phyloP scores from a whole-genome alignment of 2,797 vertebrate species.

The Eulemur mongoz region DNA sequence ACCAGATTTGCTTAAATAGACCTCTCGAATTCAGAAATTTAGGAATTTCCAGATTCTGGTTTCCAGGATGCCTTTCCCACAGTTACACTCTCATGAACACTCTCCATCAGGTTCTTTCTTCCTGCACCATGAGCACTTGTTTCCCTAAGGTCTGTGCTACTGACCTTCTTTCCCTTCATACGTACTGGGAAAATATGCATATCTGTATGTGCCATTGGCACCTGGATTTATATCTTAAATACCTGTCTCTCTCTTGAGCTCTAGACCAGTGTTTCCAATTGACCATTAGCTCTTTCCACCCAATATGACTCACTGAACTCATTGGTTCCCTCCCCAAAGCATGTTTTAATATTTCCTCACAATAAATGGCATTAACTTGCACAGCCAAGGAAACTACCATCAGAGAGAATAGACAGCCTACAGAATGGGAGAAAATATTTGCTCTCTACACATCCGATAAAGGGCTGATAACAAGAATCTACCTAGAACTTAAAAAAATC shows the following conservation, averaged over 20 bases:
- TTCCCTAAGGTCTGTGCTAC: not conserved
- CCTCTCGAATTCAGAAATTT: not conserved
- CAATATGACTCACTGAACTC: not conserved
- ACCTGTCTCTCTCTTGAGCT: not conserved
- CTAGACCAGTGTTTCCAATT: not conserved
- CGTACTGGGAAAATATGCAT: not conserved
- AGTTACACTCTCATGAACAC: accelerated
- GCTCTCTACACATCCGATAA: no score
- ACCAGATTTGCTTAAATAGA: not conserved
- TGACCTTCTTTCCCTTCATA: not conserved
- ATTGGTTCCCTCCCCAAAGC: not conserved
- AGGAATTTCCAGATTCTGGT: not conserved
- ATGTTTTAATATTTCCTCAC: not conserved
- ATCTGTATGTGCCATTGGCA: not conserved
- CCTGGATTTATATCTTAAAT: not conserved
- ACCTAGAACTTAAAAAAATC: no score
- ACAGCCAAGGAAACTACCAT: no score
- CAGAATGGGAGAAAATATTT: no score
- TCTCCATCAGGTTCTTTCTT: not conserved
- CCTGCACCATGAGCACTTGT: not conserved
- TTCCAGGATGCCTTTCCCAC: no score
- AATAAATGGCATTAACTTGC: not conserved
- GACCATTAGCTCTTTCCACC: not conserved
- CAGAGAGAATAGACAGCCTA: no score
- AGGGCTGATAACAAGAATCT: no score